phyloP scores from a whole-genome alignment of 1,140 invertebrate genomes.

The Nephila pilipes region DNA sequence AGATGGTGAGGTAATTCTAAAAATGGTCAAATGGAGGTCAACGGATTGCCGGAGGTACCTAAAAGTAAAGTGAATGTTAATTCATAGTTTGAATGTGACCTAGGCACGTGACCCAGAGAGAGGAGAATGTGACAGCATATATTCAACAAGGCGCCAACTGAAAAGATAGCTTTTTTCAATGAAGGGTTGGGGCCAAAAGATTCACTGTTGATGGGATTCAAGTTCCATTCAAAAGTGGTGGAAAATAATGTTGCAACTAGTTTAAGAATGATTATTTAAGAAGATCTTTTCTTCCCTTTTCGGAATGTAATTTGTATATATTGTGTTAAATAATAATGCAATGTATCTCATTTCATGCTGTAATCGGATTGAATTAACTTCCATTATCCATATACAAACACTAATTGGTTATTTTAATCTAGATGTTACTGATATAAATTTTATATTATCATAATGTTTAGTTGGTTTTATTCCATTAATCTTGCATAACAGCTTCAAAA shows the following conservation, averaged over 20 bases:
- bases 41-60: neutral
- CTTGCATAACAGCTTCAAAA: no score
- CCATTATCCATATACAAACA: no score
- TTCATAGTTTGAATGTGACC: constrained; percentile 54
- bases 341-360: no score
- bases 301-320: neutral
- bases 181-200: neutral
- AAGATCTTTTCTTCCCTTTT: neutral
- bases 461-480: no score
- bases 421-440: no score
- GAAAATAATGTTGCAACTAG: neutral
- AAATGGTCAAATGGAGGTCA: constrained; percentile 63
- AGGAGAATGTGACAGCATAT: constrained; percentile 17
- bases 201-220: neutral
- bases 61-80: constrained; percentile 54
- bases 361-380: no score
- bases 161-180: constrained; percentile 10
- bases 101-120: constrained; percentile 51
- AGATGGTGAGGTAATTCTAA: constrained; percentile 49
- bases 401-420: no score
- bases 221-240: neutral
- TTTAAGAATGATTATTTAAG: neutral
- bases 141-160: neutral
- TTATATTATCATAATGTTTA: no score
- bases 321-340: neutral